Conservation (phyloP, 1,140 invertebrate genomes). For the Phymastichus coffea region DNA sequence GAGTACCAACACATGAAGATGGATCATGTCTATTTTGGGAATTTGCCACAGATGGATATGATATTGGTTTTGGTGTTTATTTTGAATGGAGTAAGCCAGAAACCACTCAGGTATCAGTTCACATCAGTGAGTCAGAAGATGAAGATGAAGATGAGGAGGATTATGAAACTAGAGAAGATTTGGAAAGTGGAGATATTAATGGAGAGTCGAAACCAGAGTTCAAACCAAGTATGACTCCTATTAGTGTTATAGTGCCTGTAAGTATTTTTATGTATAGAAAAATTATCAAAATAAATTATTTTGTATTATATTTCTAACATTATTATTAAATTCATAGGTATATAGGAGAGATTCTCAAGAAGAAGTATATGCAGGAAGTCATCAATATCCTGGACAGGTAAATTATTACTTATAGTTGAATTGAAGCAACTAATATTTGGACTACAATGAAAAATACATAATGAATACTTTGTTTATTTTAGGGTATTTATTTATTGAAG, state of each 20-base stretch:
- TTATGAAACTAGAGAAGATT: conserved; percentile 68
- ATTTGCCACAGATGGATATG: conserved; percentile 97
- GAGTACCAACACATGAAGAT: conserved; percentile 95
- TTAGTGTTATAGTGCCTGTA: conserved; percentile 54
- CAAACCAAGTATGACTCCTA: conserved; percentile 45
- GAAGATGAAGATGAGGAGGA: conserved; percentile 84
- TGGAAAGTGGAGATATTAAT: conserved; percentile 50
- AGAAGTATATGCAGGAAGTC: conserved; percentile 96
- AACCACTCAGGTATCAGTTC: conserved; percentile 81
- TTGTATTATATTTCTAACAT: conserved; percentile 5
- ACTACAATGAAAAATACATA: not conserved
- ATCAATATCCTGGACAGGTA: conserved; percentile 89
- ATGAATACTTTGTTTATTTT: conserved; percentile 27
- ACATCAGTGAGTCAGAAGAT: conserved; percentile 90
- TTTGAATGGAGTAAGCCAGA: conserved; percentile 95
- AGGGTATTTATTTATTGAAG: conserved; percentile 95
- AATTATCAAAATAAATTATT: conserved; percentile 6
- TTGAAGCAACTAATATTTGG: not conserved
- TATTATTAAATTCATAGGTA: conserved; percentile 84
- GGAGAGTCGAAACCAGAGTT: conserved; percentile 40
- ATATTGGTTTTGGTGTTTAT: conserved; percentile 97
- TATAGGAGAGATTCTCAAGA: conserved; percentile 94
- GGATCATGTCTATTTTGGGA: conserved; percentile 98
- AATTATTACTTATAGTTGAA: not conserved
- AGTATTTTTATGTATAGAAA: conserved; percentile 30